Evolutionary conservation across 2,888 invertebrate genomes (phyloP), one percentile per base, ranked within the genome.

Genomic region (Arrhopalites spinosus): DNA sequence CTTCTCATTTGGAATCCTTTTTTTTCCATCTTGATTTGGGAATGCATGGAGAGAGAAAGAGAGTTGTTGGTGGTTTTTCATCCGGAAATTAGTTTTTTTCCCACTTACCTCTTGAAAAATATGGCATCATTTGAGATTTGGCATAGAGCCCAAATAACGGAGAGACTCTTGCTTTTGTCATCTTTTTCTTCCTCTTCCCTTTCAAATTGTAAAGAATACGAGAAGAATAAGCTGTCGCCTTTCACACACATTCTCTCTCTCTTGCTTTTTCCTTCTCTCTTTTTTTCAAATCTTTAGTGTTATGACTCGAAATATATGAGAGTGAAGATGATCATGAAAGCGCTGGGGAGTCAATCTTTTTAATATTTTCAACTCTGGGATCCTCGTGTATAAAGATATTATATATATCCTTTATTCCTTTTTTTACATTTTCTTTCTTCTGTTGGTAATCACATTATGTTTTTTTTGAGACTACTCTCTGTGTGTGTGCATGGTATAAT

Each of bases 31-130:
- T 36, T 11, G 36, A 36, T 11, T 36, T 11, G 3, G 36, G 36
- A n/a, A 3, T 36, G 5, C 36, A 36, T 36, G 36, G 36, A 36
- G 36, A 36, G 36, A 36, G 36, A 36, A 11, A 36, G 11, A 36
- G 36, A 36, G 11, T 11, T 36, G 36, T 25, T 59, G 59, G 59
- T 59, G 59, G 25, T 13, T 59, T 59, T 59, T 59, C 25, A 59
- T 59, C 25, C 59, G 59, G 59, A 59, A 59, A 59, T 59, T 59
- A 59, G 53, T 59, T 59, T 59, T 59, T 59, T 59, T 25, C 25
- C 59, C 59, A 59, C 59, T 59, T 59, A 59, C 59, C 59, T 59
- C 59, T 13, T 59, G 59, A 59, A 59, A 59, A 59, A 59, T 59
- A 59, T 59, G 59, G 59, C 23, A 59, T 59, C 23, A 23, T 59